phyloP scores from a whole-genome alignment of 2,797 vertebrate genomes.

The Myiotriccus ornatus region DNA sequence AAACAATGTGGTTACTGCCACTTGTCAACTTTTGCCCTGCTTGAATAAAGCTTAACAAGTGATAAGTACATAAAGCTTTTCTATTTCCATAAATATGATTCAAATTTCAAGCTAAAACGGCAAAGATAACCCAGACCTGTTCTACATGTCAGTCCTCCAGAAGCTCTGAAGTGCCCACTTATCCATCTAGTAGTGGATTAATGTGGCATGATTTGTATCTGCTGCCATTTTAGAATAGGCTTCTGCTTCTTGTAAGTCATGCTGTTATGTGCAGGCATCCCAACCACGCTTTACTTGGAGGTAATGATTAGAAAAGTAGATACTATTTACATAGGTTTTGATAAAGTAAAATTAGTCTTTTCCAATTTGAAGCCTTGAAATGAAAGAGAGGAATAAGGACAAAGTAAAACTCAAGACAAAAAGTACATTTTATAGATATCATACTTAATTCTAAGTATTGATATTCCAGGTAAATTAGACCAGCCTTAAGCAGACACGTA shows the following conservation, averaged over 20 bases:
- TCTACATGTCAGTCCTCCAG: background rate
- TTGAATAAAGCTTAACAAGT: background rate
- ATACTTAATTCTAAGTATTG: background rate
- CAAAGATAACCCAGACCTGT: background rate
- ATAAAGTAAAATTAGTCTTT: background rate
- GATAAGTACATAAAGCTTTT: background rate
- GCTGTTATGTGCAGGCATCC: background rate
- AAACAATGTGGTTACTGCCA: rapidly evolving
- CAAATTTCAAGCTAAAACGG: background rate
- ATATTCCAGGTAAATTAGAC: background rate
- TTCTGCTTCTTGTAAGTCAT: background rate
- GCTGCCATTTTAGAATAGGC: background rate
- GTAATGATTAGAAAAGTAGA: background rate
- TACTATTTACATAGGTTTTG: background rate
- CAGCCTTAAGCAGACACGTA: background rate
- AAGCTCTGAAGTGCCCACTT: background rate
- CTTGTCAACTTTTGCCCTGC: background rate
- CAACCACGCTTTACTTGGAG: background rate
- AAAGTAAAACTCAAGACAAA: background rate
- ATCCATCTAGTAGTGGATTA: background rate
- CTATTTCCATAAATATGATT: background rate
- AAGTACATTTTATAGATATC: background rate
- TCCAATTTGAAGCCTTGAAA: background rate
- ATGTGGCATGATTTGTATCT: background rate
- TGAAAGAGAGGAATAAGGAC: background rate